phyloP scores from a whole-genome alignment of 1,140 invertebrate genomes.

The Semibalanus balanoides region DNA sequence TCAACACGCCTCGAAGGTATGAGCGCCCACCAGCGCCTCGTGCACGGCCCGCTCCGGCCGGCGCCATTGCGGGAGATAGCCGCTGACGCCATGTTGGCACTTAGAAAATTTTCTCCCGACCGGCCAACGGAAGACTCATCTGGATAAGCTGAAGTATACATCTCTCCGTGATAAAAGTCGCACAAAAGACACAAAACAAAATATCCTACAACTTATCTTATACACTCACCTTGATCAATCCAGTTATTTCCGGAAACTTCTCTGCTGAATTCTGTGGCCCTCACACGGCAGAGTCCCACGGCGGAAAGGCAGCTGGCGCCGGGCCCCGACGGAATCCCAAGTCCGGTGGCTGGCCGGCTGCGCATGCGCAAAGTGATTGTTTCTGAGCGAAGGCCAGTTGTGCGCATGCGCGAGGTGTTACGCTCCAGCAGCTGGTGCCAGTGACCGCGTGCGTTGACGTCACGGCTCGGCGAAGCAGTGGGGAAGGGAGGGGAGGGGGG shows the following conservation, averaged over 20 bases:
- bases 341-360: background rate
- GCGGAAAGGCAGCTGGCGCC: background rate
- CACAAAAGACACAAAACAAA: no score
- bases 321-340: background rate
- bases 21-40: no score
- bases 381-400: background rate
- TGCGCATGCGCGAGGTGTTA: background rate
- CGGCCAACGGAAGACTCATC: background rate
- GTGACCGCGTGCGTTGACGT: background rate
- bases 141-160: no score
- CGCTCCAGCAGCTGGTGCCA: background rate
- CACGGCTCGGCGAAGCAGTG: no score
- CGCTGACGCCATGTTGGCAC: constrained; percentile 69
- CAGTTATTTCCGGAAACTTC: background rate
- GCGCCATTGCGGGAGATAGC: constrained; percentile 40
- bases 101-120: constrained; percentile 49
- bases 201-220: background rate
- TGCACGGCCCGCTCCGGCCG: no score
- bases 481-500: no score
- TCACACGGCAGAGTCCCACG: background rate
- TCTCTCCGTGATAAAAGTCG: no score
- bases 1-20: no score
- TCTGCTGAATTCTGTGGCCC: background rate
- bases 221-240: background rate
- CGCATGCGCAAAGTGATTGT: background rate